phyloP scores from a whole-genome alignment of 2,888 invertebrate genomes.

The Xestia rhomboidea region DNA sequence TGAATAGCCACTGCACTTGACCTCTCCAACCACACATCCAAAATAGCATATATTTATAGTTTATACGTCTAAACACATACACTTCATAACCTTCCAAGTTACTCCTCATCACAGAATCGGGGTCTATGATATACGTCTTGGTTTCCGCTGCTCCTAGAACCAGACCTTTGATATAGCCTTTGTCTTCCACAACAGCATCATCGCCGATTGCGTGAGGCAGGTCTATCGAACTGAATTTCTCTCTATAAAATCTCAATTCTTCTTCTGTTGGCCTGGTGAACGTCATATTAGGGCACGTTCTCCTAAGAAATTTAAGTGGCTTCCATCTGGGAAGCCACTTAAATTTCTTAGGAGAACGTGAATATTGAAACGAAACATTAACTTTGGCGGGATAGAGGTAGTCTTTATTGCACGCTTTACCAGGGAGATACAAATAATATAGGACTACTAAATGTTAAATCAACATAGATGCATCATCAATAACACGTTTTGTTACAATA shows the following conservation, averaged over 20 bases:
- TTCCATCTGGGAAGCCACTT: too few relatives aligned
- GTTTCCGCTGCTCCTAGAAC: slow-evolving; percentile 35
- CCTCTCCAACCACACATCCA: slow-evolving; percentile 45
- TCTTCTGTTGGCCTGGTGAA: slow-evolving; percentile 36
- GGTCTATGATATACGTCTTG: slow-evolving; percentile 47
- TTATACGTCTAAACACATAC: slow-evolving; percentile 27
- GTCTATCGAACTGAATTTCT: slow-evolving; percentile 15
- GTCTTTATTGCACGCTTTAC: neutral
- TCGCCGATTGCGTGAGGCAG: slow-evolving; percentile 40
- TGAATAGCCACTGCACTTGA: slow-evolving; percentile 26
- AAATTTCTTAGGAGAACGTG: slow-evolving; percentile 1
- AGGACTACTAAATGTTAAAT: neutral
- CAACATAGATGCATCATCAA: neutral
- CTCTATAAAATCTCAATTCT: slow-evolving; percentile 32
- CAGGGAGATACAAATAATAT: neutral
- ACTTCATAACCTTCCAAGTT: slow-evolving; percentile 25
- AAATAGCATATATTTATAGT: slow-evolving; percentile 44
- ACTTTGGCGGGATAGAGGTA: neutral
- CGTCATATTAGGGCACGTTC: slow-evolving; percentile 36
- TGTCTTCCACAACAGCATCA: neutral
- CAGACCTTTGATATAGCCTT: slow-evolving; percentile 19
- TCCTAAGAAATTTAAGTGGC: too few relatives aligned
- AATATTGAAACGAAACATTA: slow-evolving; percentile 1
- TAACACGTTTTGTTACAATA: slow-evolving; percentile 28
- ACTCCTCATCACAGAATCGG: slow-evolving; percentile 3